A percentile compares a stretch with the other conserved stretches of the same genome.
These are phyloP conservation scores for Luscinia luscinia DNA, from an alignment of 2,797 vertebrate genomes.

Conservation along the genomic window DNA sequence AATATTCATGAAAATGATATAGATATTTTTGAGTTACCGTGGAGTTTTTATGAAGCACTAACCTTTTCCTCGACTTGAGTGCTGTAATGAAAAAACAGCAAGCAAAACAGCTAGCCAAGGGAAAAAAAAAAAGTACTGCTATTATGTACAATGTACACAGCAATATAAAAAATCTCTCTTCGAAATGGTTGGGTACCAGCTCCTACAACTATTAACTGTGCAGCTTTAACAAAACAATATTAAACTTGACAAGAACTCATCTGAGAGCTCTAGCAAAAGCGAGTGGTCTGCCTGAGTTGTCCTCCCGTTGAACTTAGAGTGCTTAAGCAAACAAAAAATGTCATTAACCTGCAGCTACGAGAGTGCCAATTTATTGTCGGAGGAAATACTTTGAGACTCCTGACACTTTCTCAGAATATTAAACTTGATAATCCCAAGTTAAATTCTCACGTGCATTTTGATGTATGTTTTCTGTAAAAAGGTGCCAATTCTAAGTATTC, in stretches of 20 bases:
- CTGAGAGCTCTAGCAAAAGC: not conserved
- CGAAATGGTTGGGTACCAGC: not conserved
- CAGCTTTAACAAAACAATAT: conserved; percentile 23
- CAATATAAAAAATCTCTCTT: conserved; percentile 2
- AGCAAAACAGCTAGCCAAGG: not conserved
- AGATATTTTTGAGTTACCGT: not conserved
- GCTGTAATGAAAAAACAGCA: not conserved
- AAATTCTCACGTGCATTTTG: not conserved
- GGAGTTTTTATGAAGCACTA: not conserved
- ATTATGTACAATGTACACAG: not conserved
- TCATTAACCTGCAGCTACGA: not conserved
- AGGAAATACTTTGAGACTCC: not conserved
- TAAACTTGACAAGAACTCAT: conserved; percentile 43
- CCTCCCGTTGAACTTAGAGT: not conserved
- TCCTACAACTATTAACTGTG: conserved; percentile 9
- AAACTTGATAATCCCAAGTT: not conserved
- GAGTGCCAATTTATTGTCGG: not conserved
- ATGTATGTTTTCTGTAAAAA: not conserved
- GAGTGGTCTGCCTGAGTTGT: not conserved
- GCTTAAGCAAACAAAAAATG: conserved; percentile 34
- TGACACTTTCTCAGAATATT: not conserved
- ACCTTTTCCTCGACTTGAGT: not conserved
- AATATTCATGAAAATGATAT: not conserved
- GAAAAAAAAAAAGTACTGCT: not conserved
- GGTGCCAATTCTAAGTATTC: not conserved